Evolutionary conservation across 2,113 vertebrate species (phyloP).

Genomic region (Oreocharis arfaki): DNA sequence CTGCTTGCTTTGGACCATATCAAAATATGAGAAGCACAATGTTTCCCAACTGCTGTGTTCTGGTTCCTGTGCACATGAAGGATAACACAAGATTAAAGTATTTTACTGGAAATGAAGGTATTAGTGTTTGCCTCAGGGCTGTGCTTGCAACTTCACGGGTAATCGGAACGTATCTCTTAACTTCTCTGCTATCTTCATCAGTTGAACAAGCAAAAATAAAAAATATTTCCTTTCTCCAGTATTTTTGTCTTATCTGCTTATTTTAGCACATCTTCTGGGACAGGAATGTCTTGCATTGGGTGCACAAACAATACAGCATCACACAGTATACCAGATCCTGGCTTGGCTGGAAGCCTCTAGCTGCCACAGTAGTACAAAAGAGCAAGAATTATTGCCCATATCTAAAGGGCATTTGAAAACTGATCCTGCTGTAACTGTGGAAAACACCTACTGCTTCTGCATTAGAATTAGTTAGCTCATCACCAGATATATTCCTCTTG

Average conservation of each 20-base stretch:
- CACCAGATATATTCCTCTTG: not conserved
- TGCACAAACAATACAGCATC: not conserved
- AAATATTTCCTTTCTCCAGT: not conserved
- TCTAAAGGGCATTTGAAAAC: not conserved
- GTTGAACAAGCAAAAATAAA: not conserved
- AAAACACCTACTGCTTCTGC: not conserved
- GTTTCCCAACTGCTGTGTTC: not conserved
- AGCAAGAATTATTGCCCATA: not conserved
- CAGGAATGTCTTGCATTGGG: not conserved
- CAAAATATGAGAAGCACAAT: not conserved
- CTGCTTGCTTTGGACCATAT: not conserved
- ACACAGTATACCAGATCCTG: not conserved
- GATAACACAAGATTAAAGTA: not conserved
- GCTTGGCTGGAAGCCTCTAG: not conserved
- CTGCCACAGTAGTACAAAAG: not conserved
- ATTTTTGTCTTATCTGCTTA: not conserved
- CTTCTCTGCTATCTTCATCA: not conserved
- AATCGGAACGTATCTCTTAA: not conserved
- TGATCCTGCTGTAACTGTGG: not conserved
- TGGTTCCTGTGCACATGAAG: not conserved
- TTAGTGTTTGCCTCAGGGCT: not conserved
- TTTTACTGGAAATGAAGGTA: not conserved
- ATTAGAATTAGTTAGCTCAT: not conserved
- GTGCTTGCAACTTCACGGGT: not conserved
- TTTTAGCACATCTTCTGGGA: not conserved